Conservation (phyloP, 2,797 vertebrate species). For the Spinibarbus caldwelli region DNA sequence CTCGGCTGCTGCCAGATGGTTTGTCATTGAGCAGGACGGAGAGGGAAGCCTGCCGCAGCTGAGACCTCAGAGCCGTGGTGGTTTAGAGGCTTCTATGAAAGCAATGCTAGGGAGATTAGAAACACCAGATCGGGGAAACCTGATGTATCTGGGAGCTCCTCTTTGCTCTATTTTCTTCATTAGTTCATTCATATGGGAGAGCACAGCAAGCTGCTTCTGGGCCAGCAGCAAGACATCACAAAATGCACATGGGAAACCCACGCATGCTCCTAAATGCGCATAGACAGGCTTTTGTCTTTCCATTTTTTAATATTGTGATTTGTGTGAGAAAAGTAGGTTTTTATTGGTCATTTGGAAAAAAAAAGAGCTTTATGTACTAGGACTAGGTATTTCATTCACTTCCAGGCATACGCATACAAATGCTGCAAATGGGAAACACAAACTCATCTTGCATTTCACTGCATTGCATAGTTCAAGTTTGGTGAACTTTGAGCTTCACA, state of each 20-base stretch:
- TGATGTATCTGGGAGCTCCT: slow-evolving; percentile 43
- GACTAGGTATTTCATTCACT: neutral
- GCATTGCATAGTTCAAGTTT: neutral
- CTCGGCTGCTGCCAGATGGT: slow-evolving; percentile 77
- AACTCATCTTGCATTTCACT: neutral
- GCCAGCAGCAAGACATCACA: slow-evolving; percentile 12
- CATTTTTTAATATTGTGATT: neutral
- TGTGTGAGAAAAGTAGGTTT: neutral
- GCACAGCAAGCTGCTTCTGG: slow-evolving; percentile 43
- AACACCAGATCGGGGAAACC: slow-evolving; percentile 16
- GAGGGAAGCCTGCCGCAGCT: slow-evolving; percentile 44
- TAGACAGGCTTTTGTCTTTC: slow-evolving; percentile 24
- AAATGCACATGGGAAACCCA: slow-evolving; percentile 29
- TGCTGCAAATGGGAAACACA: neutral
- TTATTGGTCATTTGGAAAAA: neutral
- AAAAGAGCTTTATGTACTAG: neutral
- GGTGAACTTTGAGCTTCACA: neutral
- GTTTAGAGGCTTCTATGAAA: slow-evolving; percentile 55
- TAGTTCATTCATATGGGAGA: slow-evolving; percentile 47
- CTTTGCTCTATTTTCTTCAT: slow-evolving; percentile 54
- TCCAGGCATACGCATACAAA: neutral
- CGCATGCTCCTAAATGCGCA: slow-evolving; percentile 13
- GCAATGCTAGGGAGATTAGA: slow-evolving; percentile 51
- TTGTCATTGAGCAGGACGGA: slow-evolving; percentile 66
- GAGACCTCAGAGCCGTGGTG: slow-evolving; percentile 29